Evolutionary conservation across 2,888 invertebrate genomes (phyloP).

Genomic region (Nomada fucata): DNA sequence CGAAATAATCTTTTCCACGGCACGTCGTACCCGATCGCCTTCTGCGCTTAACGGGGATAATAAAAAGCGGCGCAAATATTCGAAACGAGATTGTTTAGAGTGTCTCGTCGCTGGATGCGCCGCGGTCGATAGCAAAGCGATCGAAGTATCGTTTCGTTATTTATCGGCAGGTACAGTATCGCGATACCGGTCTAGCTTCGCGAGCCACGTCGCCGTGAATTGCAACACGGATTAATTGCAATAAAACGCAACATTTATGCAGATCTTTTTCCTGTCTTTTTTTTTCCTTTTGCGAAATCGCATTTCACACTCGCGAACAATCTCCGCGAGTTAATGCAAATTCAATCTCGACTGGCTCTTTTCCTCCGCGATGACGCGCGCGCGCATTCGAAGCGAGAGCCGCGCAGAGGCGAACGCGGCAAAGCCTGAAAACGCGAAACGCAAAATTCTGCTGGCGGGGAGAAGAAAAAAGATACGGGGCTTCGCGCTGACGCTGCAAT

Average conservation of each 20-base stretch:
- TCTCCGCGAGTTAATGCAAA: constrained; percentile 6
- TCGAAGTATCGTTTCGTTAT: too few relatives aligned
- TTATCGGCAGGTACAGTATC: too few relatives aligned
- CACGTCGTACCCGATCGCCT: too few relatives aligned
- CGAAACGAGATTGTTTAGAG: too few relatives aligned
- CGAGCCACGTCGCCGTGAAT: background rate
- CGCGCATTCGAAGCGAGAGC: too few relatives aligned
- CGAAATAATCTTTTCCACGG: too few relatives aligned
- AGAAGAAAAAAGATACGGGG: background rate
- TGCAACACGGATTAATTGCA: background rate
- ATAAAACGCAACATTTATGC: background rate
- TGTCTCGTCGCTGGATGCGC: too few relatives aligned
- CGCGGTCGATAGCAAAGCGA: too few relatives aligned
- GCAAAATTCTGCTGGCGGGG: background rate
- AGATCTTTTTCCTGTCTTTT: too few relatives aligned
- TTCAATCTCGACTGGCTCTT: background rate
- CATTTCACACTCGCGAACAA: background rate
- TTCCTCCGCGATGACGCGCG: background rate
- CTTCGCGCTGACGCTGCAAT: constrained; percentile 20
- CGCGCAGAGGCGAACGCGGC: background rate
- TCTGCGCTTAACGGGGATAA: too few relatives aligned
- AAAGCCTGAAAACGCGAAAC: constrained; percentile 13
- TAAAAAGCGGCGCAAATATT: too few relatives aligned
- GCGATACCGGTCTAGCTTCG: too few relatives aligned
- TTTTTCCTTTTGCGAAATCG: background rate